A percentile compares a stretch with the other conserved stretches of the same genome.
Conservation (phyloP, 2,888 invertebrate species). For the Xylota segnis region DNA sequence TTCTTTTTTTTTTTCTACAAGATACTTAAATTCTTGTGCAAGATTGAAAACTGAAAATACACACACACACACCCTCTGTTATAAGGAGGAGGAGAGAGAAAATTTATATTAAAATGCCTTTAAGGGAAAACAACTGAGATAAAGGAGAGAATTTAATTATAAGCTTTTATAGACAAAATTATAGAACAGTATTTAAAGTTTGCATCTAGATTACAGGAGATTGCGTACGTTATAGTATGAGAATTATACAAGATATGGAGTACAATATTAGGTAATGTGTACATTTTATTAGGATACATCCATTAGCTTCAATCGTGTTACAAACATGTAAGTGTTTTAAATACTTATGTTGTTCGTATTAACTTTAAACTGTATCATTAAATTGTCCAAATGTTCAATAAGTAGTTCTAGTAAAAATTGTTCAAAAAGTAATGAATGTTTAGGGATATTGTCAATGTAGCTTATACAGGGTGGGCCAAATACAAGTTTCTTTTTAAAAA, state of each 20-base stretch:
- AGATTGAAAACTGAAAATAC: slow-evolving; percentile 24
- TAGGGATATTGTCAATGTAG: too few relatives aligned
- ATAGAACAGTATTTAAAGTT: slow-evolving; percentile 2
- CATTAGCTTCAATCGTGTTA: not conserved
- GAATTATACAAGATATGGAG: too few relatives aligned
- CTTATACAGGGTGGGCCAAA: too few relatives aligned
- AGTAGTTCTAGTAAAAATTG: not conserved
- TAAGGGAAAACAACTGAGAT: slow-evolving; percentile 1
- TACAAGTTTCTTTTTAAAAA: too few relatives aligned
- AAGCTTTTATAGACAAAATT: slow-evolving; percentile 13
- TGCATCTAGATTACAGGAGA: slow-evolving; percentile 8
- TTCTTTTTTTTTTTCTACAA: not conserved
- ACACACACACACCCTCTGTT: slow-evolving; percentile 27
- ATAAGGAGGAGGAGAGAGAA: not conserved
- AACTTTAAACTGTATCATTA: not conserved
- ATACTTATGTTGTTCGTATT: not conserved
- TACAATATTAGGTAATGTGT: not conserved
- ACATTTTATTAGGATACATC: not conserved
- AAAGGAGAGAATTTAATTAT: slow-evolving; percentile 15
- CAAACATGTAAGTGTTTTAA: not conserved
- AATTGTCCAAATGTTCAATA: not conserved
- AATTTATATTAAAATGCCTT: slow-evolving; percentile 17
- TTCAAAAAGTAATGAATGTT: not conserved
- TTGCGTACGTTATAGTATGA: not conserved
- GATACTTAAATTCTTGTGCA: slow-evolving; percentile 38